A percentile compares a stretch with the other conserved stretches of the same genome.
These are phyloP conservation scores for Sebastes nivosus DNA, from an alignment of 2,797 vertebrate genomes.

Conservation along the genomic window DNA sequence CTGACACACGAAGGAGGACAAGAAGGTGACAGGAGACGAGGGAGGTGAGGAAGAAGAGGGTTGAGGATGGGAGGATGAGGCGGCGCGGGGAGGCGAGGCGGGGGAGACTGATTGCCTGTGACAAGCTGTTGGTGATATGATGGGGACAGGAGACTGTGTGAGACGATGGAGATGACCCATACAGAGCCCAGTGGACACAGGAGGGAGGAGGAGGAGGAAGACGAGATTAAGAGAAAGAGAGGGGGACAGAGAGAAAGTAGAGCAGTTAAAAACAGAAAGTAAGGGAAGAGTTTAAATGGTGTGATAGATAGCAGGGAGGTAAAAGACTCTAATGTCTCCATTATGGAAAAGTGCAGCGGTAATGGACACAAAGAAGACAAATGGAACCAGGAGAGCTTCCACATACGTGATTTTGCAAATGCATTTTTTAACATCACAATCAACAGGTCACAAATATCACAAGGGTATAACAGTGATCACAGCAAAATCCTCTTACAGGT, in stretches of 20 bases:
- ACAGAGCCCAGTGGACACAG: constrained; percentile 12
- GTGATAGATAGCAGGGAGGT: constrained; percentile 59
- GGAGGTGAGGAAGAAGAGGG: constrained; percentile 59
- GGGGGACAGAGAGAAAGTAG: not conserved
- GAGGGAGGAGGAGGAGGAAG: not conserved
- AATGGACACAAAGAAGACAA: constrained; percentile 68
- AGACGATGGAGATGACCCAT: constrained; percentile 52
- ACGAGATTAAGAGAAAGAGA: constrained; percentile 3
- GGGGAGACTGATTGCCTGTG: constrained; percentile 73
- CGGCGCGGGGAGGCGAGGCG: constrained; percentile 36
- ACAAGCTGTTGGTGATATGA: constrained; percentile 83
- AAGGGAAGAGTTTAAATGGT: constrained; percentile 63
- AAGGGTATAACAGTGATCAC: constrained; percentile 12
- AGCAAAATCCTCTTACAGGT: constrained; percentile 44
- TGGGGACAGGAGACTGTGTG: constrained; percentile 67
- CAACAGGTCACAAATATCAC: constrained; percentile 65
- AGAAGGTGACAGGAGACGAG: constrained; percentile 54
- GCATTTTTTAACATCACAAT: constrained; percentile 56
- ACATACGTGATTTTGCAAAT: constrained; percentile 60
- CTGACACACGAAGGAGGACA: constrained; percentile 65
- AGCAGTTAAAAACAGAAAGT: constrained; percentile 63
- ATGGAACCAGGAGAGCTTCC: constrained; percentile 41
- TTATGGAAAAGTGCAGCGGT: constrained; percentile 63
- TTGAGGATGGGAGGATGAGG: constrained; percentile 33
- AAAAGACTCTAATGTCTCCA: constrained; percentile 73